These are phyloP conservation scores for Heliconius charithonia DNA, from an alignment of 2,888 invertebrate species.

Conservation along the genomic window DNA sequence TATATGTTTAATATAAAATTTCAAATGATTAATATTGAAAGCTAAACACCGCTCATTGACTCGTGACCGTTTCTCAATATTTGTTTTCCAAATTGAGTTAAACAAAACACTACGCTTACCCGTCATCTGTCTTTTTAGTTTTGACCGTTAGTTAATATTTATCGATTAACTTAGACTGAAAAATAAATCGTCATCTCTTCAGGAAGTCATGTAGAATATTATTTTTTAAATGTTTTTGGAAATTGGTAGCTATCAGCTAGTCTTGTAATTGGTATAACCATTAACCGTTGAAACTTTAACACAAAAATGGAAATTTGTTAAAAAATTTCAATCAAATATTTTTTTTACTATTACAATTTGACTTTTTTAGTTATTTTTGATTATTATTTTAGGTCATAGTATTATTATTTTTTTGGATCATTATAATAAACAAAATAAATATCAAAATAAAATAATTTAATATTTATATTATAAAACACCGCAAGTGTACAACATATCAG, in stretches of 20 bases:
- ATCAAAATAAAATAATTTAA: neutral
- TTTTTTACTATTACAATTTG: neutral
- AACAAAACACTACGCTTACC: constrained; percentile 29
- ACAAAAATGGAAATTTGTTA: neutral
- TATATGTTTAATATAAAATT: constrained; percentile 14
- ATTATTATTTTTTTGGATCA: neutral
- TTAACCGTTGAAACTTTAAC: too few relatives aligned
- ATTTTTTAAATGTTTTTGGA: neutral
- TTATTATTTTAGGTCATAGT: neutral
- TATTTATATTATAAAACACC: neutral
- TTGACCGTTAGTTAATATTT: constrained; percentile 13
- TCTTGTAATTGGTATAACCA: too few relatives aligned
- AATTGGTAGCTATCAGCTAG: too few relatives aligned
- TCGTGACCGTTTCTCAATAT: constrained; percentile 41
- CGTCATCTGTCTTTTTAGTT: neutral
- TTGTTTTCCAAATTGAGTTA: constrained; percentile 40
- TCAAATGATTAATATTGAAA: constrained; percentile 12
- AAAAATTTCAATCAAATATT: neutral
- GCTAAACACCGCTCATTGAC: constrained; percentile 36
- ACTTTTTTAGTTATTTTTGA: neutral
- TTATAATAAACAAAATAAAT: neutral
- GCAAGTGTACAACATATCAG: neutral
- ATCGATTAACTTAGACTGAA: constrained; percentile 6
- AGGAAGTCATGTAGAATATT: neutral
- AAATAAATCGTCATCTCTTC: neutral